Evolutionary conservation across 2,888 invertebrate species (phyloP).

Genomic region (Ochropacha duplaris): DNA sequence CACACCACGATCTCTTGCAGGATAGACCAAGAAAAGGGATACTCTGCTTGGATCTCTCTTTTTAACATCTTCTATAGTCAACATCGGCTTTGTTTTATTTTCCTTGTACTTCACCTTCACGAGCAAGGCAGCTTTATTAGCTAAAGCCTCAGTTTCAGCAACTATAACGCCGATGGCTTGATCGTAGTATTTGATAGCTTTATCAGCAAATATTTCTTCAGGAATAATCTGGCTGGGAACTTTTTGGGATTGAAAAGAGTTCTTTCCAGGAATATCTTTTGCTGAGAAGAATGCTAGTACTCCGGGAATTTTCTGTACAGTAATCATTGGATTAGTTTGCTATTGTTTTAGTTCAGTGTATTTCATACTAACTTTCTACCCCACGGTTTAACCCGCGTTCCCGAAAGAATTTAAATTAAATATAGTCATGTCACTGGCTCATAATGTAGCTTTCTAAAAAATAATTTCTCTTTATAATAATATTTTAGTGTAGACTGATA

Average conservation of each 20-base stretch:
- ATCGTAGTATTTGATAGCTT: conserved; percentile 83
- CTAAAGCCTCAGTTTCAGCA: conserved; percentile 81
- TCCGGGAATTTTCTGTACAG: conserved; percentile 84
- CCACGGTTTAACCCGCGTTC: too few species aligned
- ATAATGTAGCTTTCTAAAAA: too few species aligned
- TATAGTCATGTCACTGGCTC: too few species aligned
- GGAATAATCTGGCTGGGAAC: conserved; percentile 28
- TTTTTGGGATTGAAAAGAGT: conserved; percentile 72
- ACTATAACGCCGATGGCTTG: conserved; percentile 88
- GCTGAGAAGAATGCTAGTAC: conserved; percentile 85
- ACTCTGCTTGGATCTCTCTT: conserved; percentile 52
- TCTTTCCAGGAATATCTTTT: conserved; percentile 87
- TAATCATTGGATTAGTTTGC: neutral
- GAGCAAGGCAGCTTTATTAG: conserved; percentile 81
- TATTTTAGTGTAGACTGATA: too few species aligned
- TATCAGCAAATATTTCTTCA: conserved; percentile 79
- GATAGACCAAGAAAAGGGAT: conserved; percentile 37
- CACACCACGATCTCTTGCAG: conserved; percentile 54
- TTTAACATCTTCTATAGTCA: conserved; percentile 52
- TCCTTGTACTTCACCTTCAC: conserved; percentile 82
- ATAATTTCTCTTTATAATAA: too few species aligned
- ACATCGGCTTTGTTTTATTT: conserved; percentile 53
- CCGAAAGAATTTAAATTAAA: too few species aligned
- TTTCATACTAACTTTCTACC: too few species aligned
- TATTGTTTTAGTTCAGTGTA: too few species aligned